Evolutionary conservation across 2,888 invertebrate genomes (phyloP).

Genomic region (Amitus sp.): DNA sequence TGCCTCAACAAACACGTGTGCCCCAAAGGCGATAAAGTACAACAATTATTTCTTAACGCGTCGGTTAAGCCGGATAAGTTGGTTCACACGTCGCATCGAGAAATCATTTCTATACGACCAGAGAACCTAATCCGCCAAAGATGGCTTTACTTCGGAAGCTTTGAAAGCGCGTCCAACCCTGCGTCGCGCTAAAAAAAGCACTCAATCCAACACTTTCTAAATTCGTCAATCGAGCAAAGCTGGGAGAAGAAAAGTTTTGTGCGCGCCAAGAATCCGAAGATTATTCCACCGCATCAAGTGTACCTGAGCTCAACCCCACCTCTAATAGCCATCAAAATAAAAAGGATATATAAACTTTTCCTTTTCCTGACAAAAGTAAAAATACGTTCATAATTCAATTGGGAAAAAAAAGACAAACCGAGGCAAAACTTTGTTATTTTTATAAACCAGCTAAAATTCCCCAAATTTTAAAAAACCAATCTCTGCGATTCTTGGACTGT

Average conservation of each 20-base stretch:
- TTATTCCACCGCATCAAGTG: constrained; percentile 32
- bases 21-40: constrained; percentile 25
- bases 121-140: constrained; percentile 30
- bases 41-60: constrained; percentile 19
- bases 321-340: no score
- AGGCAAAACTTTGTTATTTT: no score
- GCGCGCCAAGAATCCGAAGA: constrained; percentile 33
- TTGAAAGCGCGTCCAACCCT: constrained; percentile 24
- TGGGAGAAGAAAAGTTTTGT: constrained; percentile 38
- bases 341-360: no score
- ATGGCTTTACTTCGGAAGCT: constrained; percentile 5
- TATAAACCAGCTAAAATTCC: no score
- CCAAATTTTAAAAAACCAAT: no score
- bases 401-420: no score
- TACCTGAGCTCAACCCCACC: constrained; percentile 46
- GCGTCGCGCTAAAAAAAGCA: constrained; percentile 25
- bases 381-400: no score
- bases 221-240: constrained; percentile 45
- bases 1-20: not conserved
- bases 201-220: constrained; percentile 32
- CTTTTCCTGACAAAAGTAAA: no score
- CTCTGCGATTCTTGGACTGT: no score
- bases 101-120: constrained; percentile 19
- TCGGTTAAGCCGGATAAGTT: constrained; percentile 15
- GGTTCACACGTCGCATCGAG: constrained; percentile 12